phyloP scores from a whole-genome alignment of 2,888 invertebrate genomes.

The Macropis europaea region DNA sequence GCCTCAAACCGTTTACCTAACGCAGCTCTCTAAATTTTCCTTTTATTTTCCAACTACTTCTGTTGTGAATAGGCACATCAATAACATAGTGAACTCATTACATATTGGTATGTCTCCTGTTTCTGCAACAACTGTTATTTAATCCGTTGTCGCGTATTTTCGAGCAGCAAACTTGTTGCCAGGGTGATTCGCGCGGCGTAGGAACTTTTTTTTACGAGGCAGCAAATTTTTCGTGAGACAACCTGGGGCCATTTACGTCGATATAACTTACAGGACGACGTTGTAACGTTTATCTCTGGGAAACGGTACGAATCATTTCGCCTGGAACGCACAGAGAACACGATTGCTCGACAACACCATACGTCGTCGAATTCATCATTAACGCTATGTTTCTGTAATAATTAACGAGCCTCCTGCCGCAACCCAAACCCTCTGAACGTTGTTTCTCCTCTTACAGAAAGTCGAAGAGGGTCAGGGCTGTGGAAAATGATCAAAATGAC shows the following conservation, averaged over 20 bases:
- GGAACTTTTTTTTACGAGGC: not conserved
- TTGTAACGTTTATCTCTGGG: conserved; percentile 25
- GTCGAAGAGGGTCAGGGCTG: too few species aligned
- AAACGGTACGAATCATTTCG: not conserved
- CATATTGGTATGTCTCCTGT: too few species aligned
- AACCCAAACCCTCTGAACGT: not conserved
- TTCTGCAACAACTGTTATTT: too few species aligned
- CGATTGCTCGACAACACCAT: conserved; percentile 27
- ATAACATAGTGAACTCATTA: too few species aligned
- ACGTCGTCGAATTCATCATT: conserved; percentile 28
- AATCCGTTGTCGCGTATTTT: too few species aligned
- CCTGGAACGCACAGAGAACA: conserved; percentile 13
- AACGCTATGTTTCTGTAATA: conserved; percentile 33
- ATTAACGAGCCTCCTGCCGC: conserved; percentile 27
- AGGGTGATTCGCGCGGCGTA: not conserved
- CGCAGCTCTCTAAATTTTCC: too few species aligned
- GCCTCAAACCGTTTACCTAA: too few species aligned
- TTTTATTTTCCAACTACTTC: too few species aligned
- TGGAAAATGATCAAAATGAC: too few species aligned
- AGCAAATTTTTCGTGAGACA: not conserved
- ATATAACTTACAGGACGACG: conserved; percentile 18
- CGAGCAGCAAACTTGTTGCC: not conserved
- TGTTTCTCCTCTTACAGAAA: too few species aligned
- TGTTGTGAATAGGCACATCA: too few species aligned
- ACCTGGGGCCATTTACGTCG: not conserved